These are phyloP conservation scores for Anguilla pacifica DNA, from an alignment of 2,797 vertebrate genomes.

Conservation along the genomic window DNA sequence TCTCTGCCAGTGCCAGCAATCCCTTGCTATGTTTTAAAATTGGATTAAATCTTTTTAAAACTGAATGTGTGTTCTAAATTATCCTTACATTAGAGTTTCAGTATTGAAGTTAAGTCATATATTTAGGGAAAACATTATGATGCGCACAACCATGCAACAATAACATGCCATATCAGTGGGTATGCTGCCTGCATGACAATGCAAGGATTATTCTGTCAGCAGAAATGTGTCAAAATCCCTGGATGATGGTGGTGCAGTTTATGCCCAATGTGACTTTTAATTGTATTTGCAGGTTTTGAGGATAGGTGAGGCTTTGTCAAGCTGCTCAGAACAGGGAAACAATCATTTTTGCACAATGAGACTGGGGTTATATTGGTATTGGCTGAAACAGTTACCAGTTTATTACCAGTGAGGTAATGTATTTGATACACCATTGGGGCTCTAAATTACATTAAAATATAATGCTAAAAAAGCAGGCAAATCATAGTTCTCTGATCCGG, in stretches of 20 bases:
- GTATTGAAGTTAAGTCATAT: neutral
- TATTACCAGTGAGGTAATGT: too few relatives aligned
- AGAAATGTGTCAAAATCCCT: neutral
- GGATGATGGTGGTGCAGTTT: neutral
- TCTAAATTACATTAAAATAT: too few relatives aligned
- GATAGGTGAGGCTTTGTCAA: neutral
- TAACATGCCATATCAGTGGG: neutral
- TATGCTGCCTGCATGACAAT: neutral
- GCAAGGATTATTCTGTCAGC: neutral
- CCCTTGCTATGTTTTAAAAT: neutral
- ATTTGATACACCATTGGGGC: too few relatives aligned
- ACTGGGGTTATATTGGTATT: too few relatives aligned
- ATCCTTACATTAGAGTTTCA: neutral
- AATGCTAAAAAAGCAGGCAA: too few relatives aligned
- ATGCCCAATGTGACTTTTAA: neutral
- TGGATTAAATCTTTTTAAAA: neutral
- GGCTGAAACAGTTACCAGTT: too few relatives aligned
- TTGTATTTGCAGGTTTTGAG: neutral
- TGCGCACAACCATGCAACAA: neutral
- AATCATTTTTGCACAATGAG: neutral
- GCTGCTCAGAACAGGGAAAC: neutral
- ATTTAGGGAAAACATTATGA: neutral
- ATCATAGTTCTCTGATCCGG: too few relatives aligned
- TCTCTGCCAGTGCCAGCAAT: neutral
- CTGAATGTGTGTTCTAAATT: neutral